Evolutionary conservation across 2,888 invertebrate species (phyloP).

Genomic region (Phyllotreta striolata): DNA sequence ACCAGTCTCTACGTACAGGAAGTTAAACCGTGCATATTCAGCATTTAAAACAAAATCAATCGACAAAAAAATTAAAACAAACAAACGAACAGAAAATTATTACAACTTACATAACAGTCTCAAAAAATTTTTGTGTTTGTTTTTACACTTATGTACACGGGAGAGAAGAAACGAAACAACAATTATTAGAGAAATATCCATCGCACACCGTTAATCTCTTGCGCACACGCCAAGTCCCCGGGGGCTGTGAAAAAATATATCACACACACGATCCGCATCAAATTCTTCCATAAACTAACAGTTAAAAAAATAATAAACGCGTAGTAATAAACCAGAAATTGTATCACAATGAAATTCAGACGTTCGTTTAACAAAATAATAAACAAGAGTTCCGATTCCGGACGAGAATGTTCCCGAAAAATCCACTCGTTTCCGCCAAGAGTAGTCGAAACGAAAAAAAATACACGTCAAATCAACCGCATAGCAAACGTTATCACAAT

Average conservation of each 20-base stretch:
- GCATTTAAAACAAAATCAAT: constrained; percentile 49
- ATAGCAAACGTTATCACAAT: constrained; percentile 59
- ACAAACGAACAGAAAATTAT: no score
- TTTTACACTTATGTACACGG: constrained; percentile 59
- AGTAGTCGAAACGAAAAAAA: no score
- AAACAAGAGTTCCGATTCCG: no score
- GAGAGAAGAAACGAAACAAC: constrained; percentile 45
- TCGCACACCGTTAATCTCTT: no score
- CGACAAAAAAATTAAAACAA: constrained; percentile 18
- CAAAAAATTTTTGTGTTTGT: constrained; percentile 35
- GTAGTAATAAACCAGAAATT: no score
- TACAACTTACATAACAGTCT: constrained; percentile 35
- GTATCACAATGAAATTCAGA: neutral
- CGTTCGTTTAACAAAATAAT: constrained; percentile 6
- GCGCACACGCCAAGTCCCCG: no score
- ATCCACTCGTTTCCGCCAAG: no score
- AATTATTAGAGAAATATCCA: constrained; percentile 49
- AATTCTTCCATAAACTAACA: no score
- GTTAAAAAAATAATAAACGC: no score
- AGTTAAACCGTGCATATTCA: constrained; percentile 64
- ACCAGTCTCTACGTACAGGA: constrained; percentile 62
- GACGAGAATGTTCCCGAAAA: no score
- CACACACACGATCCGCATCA: constrained; percentile 44
- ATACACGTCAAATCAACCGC: no score
- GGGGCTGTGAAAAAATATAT: constrained; percentile 34